A percentile compares a stretch with the other conserved stretches of the same genome.
phyloP scores from a whole-genome alignment of 2,113 vertebrate species.

The Pteruthius melanotis region DNA sequence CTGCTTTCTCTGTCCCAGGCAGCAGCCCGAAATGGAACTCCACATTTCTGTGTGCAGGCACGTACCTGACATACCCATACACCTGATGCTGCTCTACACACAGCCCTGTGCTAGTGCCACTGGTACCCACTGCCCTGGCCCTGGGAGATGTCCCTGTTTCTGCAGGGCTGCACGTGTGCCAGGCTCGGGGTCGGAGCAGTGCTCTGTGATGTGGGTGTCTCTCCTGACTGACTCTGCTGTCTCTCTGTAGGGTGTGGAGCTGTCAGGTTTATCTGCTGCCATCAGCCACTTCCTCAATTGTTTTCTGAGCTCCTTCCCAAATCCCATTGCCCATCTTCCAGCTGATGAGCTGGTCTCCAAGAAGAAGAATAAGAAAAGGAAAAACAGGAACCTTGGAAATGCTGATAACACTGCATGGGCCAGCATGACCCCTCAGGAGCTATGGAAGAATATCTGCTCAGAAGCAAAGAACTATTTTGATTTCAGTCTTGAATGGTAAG shows the following conservation, averaged over 20 bases:
- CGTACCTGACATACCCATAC: too few relatives aligned
- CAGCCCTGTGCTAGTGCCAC: neutral
- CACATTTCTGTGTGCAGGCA: neutral
- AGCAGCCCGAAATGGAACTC: rapidly evolving
- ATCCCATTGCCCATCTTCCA: slow-evolving; percentile 91
- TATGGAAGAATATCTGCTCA: slow-evolving; percentile 92
- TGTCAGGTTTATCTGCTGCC: slow-evolving; percentile 92
- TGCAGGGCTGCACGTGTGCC: neutral
- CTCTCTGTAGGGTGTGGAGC: slow-evolving; percentile 85
- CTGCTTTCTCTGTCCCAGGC: neutral
- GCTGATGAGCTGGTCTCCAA: slow-evolving; percentile 93
- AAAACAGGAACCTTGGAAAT: slow-evolving; percentile 85
- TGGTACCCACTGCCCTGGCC: neutral
- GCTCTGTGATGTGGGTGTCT: neutral
- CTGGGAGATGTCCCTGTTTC: neutral
- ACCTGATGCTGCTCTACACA: too few relatives aligned
- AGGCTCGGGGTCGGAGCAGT: neutral
- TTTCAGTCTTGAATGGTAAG: slow-evolving; percentile 88
- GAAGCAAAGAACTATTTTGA: slow-evolving; percentile 92
- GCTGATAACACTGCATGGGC: slow-evolving; percentile 95
- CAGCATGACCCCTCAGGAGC: slow-evolving; percentile 88
- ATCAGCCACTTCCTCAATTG: slow-evolving; percentile 99
- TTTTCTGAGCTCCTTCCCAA: slow-evolving; percentile 94
- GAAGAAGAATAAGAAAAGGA: slow-evolving; percentile 91
- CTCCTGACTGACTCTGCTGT: neutral